Evolutionary conservation across 2,113 vertebrate species (phyloP).

Genomic region (Ramphastos sulfuratus): DNA sequence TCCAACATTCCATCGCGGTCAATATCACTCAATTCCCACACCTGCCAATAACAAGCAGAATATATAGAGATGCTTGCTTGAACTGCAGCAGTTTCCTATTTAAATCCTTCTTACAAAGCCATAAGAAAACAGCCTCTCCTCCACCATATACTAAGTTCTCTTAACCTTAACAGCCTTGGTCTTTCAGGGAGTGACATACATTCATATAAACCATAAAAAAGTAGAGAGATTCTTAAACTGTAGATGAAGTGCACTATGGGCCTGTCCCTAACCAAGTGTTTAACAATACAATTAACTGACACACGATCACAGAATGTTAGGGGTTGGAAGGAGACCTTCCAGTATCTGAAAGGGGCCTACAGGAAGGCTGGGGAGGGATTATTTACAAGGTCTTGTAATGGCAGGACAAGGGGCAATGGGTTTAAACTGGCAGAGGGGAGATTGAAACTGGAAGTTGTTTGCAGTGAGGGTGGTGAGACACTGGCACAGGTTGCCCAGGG

Average conservation of each 20-base stretch:
- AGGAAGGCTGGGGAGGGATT: no score
- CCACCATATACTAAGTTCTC: not conserved
- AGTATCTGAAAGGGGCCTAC: no score
- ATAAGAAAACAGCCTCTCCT: not conserved
- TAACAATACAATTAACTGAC: no score
- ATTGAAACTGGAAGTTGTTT: no score
- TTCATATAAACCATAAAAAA: not conserved
- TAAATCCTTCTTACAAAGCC: not conserved
- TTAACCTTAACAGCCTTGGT: not conserved
- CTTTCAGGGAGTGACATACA: not conserved
- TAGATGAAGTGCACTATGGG: not conserved
- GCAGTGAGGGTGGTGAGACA: no score
- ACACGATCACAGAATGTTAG: no score
- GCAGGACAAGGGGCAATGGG: no score
- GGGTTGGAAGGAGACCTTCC: no score
- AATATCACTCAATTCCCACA: slow-evolving; percentile 98
- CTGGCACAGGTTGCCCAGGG: no score
- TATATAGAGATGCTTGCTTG: not conserved
- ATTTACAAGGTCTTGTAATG: no score
- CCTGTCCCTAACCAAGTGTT: not conserved
- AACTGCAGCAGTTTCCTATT: not conserved
- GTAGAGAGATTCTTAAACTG: not conserved
- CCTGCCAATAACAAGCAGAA: slow-evolving; percentile 75
- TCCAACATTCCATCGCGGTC: slow-evolving; percentile 97
- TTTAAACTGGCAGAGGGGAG: no score